A percentile compares a stretch with the other conserved stretches of the same genome.
These are phyloP conservation scores for Salvelinus fontinalis DNA, from an alignment of 2,113 vertebrate genomes.

Conservation along the genomic window DNA sequence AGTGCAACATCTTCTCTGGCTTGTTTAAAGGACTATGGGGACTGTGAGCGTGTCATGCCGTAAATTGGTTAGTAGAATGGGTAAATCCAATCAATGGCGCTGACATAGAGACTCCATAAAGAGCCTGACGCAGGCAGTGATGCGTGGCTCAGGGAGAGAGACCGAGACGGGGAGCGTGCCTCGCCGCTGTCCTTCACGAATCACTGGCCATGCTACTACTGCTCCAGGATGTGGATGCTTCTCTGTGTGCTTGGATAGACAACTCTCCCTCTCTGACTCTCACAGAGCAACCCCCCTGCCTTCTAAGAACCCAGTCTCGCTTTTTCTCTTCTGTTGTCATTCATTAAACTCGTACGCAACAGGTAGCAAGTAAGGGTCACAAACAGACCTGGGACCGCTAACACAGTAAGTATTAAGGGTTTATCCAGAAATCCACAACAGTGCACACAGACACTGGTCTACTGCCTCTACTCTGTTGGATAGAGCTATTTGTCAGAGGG, in stretches of 20 bases:
- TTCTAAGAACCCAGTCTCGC: background rate
- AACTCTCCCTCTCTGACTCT: slow-evolving; percentile 7
- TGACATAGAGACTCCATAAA: slow-evolving; percentile 4
- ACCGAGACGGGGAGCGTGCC: background rate
- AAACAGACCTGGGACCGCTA: background rate
- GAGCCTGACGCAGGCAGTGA: background rate
- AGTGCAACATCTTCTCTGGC: background rate
- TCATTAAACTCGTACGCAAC: background rate
- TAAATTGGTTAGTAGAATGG: background rate
- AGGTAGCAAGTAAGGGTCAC: background rate
- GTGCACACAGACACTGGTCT: background rate
- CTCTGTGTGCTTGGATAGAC: slow-evolving; percentile 3
- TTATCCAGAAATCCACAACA: background rate
- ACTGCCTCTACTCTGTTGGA: background rate
- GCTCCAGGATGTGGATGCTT: slow-evolving; percentile 42
- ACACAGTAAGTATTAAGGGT: background rate
- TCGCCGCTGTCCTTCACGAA: slow-evolving; percentile 48
- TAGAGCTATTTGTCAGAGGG: slow-evolving; percentile 11
- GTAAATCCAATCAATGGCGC: background rate
- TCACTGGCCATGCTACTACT: slow-evolving; percentile 26
- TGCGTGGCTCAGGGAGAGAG: background rate
- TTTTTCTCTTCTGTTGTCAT: background rate
- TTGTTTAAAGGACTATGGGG: background rate
- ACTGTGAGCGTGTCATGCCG: background rate
- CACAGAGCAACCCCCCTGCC: background rate